Evolutionary conservation across 2,888 invertebrate species (phyloP), one percentile per base, ranked within the genome.

Genomic region (Trichacis sp.): DNA sequence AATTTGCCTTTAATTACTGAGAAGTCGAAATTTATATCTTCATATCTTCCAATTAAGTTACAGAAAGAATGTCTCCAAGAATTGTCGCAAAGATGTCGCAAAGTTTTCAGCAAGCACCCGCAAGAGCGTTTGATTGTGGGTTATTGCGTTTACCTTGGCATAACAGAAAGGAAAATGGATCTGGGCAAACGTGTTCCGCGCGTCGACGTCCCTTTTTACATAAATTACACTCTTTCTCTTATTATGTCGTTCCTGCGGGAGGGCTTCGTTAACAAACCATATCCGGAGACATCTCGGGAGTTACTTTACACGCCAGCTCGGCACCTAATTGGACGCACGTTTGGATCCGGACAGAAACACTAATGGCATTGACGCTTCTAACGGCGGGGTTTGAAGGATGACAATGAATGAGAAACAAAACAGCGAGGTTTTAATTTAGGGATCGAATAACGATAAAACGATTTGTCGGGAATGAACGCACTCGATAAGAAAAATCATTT

Each of bases 261-360:
- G 50, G 42, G 43, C 50, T 50, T 33, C 50, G 43, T 50, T 57
- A 49, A 49, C 47, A 43, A 49, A 50, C 50, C 24, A 17, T 29
- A 46, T 46, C 42, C 24, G 51, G 47, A 52, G 51, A 51, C 29
- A 45, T 51, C 51, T 30, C 51, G 58, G 38, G 38, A 58, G 51
- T 46, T 47, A 58, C 29, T 46, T 75, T 75, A 76, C 76, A 73
- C 73, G 69, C 70, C 69, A 71, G 64, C 69, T 69, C 70, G 68
- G 69, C 73, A 71, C 73, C 75, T 79, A 79, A 79, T 78, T 79
- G 77, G 77, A 75, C 74, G 72, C 74, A 72, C 72, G 69, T 73
- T 73, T 19, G 29, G 45, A 36, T 38, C 19, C 40, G 46, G 46
- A 58, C 38, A 20, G 47, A 14, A 46, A 51, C 58, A 20, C 51